Conservation (phyloP, 2,113 vertebrate species). For the Cynoglossus semilaevis region DNA sequence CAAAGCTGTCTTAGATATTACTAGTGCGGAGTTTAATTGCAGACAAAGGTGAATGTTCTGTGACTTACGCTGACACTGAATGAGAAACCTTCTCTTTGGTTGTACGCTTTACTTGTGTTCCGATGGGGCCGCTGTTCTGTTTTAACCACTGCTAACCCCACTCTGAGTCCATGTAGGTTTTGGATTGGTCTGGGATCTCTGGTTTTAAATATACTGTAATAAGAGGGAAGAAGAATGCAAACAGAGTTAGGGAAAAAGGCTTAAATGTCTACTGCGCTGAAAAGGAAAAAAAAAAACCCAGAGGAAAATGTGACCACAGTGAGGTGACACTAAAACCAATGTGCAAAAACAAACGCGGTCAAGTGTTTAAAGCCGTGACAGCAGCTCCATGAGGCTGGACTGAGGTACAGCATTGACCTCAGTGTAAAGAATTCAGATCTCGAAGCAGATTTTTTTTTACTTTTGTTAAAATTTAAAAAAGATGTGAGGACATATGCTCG, state of each 20-base stretch:
- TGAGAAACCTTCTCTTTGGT: neutral
- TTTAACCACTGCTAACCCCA: constrained; percentile 14
- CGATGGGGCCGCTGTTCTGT: constrained; percentile 10
- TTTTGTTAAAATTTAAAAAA: no score
- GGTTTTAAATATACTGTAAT: neutral
- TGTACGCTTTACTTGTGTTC: constrained; percentile 9
- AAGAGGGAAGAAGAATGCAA: constrained; percentile 1
- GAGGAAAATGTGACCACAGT: constrained; percentile 22
- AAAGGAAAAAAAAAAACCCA: constrained; percentile 12
- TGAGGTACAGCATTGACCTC: neutral
- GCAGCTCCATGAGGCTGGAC: neutral
- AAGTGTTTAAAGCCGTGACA: neutral
- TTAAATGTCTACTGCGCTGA: constrained; percentile 7
- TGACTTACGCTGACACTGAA: neutral
- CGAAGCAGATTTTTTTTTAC: neutral
- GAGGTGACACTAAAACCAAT: constrained; percentile 2
- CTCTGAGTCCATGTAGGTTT: constrained; percentile 11
- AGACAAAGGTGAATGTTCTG: neutral
- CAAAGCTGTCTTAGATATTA: no score
- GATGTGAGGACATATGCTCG: no score
- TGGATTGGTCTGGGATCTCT: constrained; percentile 1
- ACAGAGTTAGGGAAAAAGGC: neutral
- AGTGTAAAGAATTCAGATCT: neutral
- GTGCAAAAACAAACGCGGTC: neutral
- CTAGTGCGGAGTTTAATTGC: no score